Base-by-base conservation (phyloP, 2,113 vertebrate species). In the Sinocyclocheilus anophthalmus region DNA sequence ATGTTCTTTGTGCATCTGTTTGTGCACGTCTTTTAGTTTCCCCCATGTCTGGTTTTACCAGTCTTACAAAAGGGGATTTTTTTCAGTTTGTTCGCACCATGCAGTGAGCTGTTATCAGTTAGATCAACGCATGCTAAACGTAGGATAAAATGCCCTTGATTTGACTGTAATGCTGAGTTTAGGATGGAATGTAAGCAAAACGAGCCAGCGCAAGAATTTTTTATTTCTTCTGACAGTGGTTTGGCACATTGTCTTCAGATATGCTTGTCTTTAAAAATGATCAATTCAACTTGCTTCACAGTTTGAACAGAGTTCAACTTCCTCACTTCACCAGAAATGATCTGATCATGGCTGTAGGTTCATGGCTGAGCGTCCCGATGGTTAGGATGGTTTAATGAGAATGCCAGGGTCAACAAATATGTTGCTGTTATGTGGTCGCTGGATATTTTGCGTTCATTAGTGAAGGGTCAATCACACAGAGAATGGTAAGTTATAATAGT, bases 151-250 rank as follows among this genome's bases (percentile, higher is more conserved):
- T 89, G 83, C 22, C 16, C 83, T 85, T 87, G 63, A 89, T 85
- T 87, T 86, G 24, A 87, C 80, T 75, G 83, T 39, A 33, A 79
- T 82, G 83, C 61, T 57, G n/a, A 89, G 63, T 85, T 85, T 87
- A 45, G 53, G 42, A 45, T 53, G 83, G 88, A 89, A 89, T 87
- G 83, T 87, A 87, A 87, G 65, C 86, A 87, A 87, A 78, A 80
- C 61, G 63, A 81, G 86, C 48, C 79, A 10, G 45, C 50, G 77
- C 86, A 85, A 55, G 63, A 14, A 3, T 39, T 48, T 42, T 26
- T 73, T 18, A 55, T 30, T 70, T 33, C 48, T 73, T 26, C 16
- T 72, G 55, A 26, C 61, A 48, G 42, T 67, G 78, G 33, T 72
- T 76, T 67, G 45, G 16, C 83, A 20, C 13, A 61, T 22, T 26